A percentile compares a stretch with the other conserved stretches of the same genome.
Conservation (phyloP, 2,888 invertebrate species). For the Pemphredon lugubris region DNA sequence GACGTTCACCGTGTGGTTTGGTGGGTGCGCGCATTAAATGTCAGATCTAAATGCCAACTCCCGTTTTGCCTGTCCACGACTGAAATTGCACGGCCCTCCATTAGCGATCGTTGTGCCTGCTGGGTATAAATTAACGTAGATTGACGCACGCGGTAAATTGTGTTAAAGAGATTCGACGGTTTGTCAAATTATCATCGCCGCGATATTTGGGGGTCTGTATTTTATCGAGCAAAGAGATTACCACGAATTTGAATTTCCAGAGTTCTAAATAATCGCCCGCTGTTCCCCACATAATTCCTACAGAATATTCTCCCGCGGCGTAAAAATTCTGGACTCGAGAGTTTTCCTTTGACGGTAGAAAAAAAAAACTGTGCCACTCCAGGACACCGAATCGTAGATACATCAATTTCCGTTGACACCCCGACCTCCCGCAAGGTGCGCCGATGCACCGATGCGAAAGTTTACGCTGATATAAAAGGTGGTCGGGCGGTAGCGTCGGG, state of each 20-base stretch:
- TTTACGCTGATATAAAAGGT: constrained; percentile 53
- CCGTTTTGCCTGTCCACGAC: constrained; percentile 15
- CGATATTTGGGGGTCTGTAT: background rate
- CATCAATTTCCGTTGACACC: background rate
- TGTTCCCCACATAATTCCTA: too few species aligned
- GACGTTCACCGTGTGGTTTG: constrained; percentile 17
- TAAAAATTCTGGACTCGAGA: too few species aligned
- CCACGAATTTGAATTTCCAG: too few species aligned
- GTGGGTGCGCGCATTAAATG: constrained; percentile 19
- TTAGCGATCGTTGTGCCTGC: constrained; percentile 36
- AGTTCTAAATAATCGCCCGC: too few species aligned
- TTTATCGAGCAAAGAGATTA: background rate
- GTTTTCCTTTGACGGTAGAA: too few species aligned
- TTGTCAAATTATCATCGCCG: constrained; percentile 17
- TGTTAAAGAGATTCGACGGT: constrained; percentile 29
- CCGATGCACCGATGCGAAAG: constrained; percentile 21
- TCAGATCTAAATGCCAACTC: constrained; percentile 37
- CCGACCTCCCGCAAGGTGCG: background rate
- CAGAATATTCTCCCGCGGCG: too few species aligned
- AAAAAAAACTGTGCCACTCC: too few species aligned
- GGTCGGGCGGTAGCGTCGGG: constrained; percentile 48
- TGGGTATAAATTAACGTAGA: constrained; percentile 30
- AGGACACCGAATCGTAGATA: too few species aligned
- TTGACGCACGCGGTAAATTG: constrained; percentile 44
- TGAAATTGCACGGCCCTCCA: constrained; percentile 32